A percentile compares a stretch with the other conserved stretches of the same genome.
Evolutionary conservation across 2,888 invertebrate genomes (phyloP).

Genomic region (Zygothrica quintamaculata): DNA sequence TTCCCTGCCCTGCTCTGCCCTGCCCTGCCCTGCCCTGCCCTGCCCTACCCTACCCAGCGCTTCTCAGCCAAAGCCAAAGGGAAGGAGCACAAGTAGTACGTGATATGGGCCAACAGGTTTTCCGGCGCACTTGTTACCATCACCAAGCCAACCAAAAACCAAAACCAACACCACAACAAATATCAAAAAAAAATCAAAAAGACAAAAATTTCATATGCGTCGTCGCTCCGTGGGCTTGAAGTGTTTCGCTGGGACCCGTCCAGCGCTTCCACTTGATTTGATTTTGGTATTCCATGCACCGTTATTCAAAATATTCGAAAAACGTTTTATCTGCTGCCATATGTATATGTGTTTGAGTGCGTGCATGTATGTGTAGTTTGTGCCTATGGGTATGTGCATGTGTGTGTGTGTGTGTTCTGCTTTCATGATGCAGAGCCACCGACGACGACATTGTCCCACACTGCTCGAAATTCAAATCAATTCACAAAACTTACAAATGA

Average conservation of each 20-base stretch:
- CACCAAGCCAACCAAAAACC: conserved; percentile 55
- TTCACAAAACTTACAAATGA: conserved; percentile 8
- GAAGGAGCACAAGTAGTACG: conserved; percentile 64
- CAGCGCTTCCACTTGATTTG: conserved; percentile 78
- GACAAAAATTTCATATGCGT: conserved; percentile 67
- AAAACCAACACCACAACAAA: too few relatives aligned
- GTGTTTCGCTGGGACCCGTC: conserved; percentile 36
- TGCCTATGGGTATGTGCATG: conserved; percentile 11
- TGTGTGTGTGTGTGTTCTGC: conserved; percentile 36
- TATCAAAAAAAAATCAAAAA: too few relatives aligned
- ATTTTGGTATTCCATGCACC: conserved; percentile 80
- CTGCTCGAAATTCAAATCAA: conserved; percentile 21
- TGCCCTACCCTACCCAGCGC: conserved; percentile 10
- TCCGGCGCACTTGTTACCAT: conserved; percentile 75
- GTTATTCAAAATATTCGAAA: conserved; percentile 80
- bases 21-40: not conserved
- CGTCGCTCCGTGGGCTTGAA: conserved; percentile 71
- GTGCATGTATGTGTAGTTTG: conserved; percentile 12
- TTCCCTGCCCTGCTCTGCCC: too few relatives aligned
- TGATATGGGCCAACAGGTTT: conserved; percentile 81
- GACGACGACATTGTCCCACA: conserved; percentile 28
- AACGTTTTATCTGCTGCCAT: conserved; percentile 66
- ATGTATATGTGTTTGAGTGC: not conserved
- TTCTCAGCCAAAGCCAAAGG: conserved; percentile 41
- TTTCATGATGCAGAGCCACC: conserved; percentile 51